phyloP scores from a whole-genome alignment of 2,888 invertebrate species.

The Toxonevra muliebris region DNA sequence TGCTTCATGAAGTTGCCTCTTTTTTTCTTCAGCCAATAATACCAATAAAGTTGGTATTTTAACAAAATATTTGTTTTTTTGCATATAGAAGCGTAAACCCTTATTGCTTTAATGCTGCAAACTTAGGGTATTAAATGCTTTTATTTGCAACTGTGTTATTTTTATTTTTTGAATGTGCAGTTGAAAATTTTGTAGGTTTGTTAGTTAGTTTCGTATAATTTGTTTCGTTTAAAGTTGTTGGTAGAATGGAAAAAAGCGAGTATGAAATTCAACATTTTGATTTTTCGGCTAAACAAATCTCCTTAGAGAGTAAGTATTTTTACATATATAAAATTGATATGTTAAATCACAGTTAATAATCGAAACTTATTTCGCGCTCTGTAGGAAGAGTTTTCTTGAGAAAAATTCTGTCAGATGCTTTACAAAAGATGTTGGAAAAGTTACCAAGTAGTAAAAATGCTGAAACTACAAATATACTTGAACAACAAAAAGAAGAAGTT shows the following conservation, averaged over 20 bases:
- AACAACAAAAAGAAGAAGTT: constrained; percentile 43
- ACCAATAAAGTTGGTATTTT: too few relatives aligned
- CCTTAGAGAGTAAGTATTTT: constrained; percentile 47
- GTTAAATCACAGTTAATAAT: not conserved
- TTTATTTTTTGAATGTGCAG: not conserved
- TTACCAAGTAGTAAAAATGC: constrained; percentile 24
- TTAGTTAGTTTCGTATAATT: not conserved
- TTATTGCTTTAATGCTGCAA: not conserved
- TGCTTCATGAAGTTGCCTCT: too few relatives aligned
- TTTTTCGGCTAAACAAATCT: constrained; percentile 49
- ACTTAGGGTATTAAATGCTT: too few relatives aligned
- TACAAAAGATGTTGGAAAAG: constrained; percentile 41
- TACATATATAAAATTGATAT: not conserved
- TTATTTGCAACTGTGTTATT: not conserved
- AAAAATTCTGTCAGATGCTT: constrained; percentile 39
- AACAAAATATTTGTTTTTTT: not conserved
- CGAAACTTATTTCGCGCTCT: too few relatives aligned
- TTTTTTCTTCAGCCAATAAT: too few relatives aligned
- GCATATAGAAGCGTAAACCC: not conserved
- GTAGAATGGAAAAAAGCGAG: constrained; percentile 45
- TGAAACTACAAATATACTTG: constrained; percentile 42
- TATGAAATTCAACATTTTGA: constrained; percentile 53
- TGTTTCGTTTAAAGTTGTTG: not conserved
- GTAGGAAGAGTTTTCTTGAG: constrained; percentile 48
- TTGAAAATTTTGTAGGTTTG: not conserved